Evolutionary conservation across 2,113 vertebrate genomes (phyloP), one percentile per base, ranked within the genome.

Genomic region (Colinus virginianus): DNA sequence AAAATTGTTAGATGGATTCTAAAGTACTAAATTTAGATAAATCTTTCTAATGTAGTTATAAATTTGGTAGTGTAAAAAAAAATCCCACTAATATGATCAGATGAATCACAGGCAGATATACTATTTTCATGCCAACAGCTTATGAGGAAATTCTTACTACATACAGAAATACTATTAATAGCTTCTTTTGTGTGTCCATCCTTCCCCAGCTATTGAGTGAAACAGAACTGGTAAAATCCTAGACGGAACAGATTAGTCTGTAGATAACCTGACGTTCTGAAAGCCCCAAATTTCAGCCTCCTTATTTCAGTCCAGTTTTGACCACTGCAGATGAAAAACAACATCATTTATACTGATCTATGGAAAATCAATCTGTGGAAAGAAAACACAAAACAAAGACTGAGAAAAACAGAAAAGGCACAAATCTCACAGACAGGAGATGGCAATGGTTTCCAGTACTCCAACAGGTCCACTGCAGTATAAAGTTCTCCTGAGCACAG

Each of bases 11-110:
- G 48, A 13, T 48, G 59, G 45, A 86, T 55, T 64, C 56, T 70
- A 48, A 77, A 94, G 86, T 83, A 86, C 42, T 88, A 88, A 46
- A 74, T 90, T 79, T 23, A 78, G 46, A 42, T 75, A 75, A 78
- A 80, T 70, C 63, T 77, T 87, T 78, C 43, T 72, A 82, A 79
- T 32, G 9, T 25, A 59, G 34, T 75, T 71, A 80, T 21, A 78
- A 62, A 86, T 83, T 70, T 43, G 8, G 15, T 38, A 49, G 15
- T 18, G 43, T 61, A 76, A 46, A 53, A 72, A 46, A 72, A 55
- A 64, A 76, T 55, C 59, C 63, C 76, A 34, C 45, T 91, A 71
- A 46, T 36, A 69, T 3, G 22, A 63, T 51, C 78, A 80, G 36
- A 26, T 42, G 49, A 83, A 83, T 70, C 36, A 53, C 11, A 55